Evolutionary conservation across 2,113 vertebrate species (phyloP).

Genomic region (Scytalopus superciliaris): DNA sequence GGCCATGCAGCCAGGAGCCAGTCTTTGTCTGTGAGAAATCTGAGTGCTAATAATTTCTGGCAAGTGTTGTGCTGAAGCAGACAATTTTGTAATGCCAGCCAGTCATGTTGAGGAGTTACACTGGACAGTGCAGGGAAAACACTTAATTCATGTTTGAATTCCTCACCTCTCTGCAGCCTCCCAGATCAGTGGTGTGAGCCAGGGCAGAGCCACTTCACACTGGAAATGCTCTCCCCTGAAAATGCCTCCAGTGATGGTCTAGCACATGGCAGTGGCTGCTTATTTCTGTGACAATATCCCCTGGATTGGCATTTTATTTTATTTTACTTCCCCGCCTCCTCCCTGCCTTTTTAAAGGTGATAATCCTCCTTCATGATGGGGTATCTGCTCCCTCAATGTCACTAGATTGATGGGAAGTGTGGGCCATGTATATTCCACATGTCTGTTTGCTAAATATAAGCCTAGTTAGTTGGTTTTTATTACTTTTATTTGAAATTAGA

Average conservation of each 20-base stretch:
- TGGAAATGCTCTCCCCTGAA: neutral
- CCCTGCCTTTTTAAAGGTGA: neutral
- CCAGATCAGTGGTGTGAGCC: fast-evolving
- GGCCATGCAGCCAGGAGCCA: neutral
- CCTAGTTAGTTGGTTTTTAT: neutral
- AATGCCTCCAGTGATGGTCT: neutral
- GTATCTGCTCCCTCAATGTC: neutral
- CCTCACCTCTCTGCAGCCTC: neutral
- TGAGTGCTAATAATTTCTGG: constrained; percentile 46
- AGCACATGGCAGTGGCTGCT: fast-evolving
- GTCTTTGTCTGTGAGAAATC: neutral
- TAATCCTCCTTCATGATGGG: neutral
- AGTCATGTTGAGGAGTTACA: neutral
- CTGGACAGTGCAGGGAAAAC: constrained; percentile 10
- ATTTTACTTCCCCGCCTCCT: too few species aligned
- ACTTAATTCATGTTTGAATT: neutral
- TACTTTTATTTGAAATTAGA: neutral
- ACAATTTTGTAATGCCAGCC: neutral
- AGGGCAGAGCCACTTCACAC: neutral
- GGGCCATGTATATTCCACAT: neutral
- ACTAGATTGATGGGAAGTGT: neutral
- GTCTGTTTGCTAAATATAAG: neutral
- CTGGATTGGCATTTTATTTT: neutral
- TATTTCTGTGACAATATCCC: neutral
- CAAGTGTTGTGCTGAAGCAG: constrained; percentile 50